Percentiles rank a stretch among this genome's conserved stretches.
phyloP scores from a whole-genome alignment of 1,140 invertebrate species.

The Micrasema minimum region DNA sequence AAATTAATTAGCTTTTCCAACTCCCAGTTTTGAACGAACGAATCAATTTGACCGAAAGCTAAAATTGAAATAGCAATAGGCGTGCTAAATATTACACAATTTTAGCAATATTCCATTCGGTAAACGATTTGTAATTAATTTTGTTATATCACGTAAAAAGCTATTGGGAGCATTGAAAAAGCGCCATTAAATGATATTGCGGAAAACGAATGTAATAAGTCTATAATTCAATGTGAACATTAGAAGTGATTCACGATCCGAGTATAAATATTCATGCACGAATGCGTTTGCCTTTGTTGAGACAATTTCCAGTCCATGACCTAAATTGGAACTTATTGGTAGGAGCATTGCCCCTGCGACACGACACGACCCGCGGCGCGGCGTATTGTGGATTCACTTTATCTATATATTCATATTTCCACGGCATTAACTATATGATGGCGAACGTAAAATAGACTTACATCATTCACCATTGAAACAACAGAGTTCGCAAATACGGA shows the following conservation, averaged over 20 bases:
- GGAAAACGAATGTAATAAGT: slow-evolving; percentile 16
- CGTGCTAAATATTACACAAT: background rate
- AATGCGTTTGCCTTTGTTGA: slow-evolving; percentile 27
- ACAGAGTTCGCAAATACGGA: too few species aligned
- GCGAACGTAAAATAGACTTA: too few species aligned
- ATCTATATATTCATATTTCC: too few species aligned
- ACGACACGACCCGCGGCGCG: too few species aligned
- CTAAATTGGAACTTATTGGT: slow-evolving; percentile 3
- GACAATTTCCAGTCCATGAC: slow-evolving; percentile 28
- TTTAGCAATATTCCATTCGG: background rate
- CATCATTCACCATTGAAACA: too few species aligned
- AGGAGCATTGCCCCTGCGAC: too few species aligned
- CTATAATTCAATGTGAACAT: slow-evolving; percentile 1
- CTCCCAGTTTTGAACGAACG: too few species aligned
- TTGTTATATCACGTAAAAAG: background rate
- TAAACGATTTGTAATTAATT: background rate
- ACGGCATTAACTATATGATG: too few species aligned
- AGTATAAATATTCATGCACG: slow-evolving; percentile 22
- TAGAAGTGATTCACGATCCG: slow-evolving; percentile 8
- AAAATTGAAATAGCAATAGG: background rate
- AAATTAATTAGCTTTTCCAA: too few species aligned
- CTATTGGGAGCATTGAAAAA: background rate
- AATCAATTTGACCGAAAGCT: slow-evolving; percentile 4
- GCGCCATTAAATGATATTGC: background rate
- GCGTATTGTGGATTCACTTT: too few species aligned